A percentile compares a stretch with the other conserved stretches of the same genome.
Evolutionary conservation across 2,797 vertebrate species (phyloP).

Genomic region (Dryobates pubescens): DNA sequence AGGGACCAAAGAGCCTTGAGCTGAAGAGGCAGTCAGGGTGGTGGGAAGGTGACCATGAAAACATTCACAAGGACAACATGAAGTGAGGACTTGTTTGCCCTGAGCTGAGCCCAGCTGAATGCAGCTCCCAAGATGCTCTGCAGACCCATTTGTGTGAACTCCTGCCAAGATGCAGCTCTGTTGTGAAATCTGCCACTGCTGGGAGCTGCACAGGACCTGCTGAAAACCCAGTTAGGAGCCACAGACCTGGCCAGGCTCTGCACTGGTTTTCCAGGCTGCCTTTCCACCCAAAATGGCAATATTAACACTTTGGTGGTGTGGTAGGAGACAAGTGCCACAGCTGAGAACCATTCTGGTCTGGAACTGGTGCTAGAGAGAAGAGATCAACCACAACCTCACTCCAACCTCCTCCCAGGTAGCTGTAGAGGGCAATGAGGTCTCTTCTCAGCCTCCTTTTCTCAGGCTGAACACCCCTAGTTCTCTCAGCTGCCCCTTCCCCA

Average conservation of each 20-base stretch:
- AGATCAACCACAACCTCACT: too few relatives aligned
- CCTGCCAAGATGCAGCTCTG: neutral
- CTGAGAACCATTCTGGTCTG: neutral
- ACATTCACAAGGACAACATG: neutral
- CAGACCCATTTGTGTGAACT: neutral
- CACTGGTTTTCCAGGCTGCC: neutral
- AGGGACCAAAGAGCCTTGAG: neutral
- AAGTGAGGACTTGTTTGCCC: neutral
- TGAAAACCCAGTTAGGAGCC: neutral
- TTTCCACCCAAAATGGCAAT: neutral
- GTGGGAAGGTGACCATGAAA: neutral
- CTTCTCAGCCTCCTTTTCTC: too few relatives aligned
- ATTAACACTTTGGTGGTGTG: neutral
- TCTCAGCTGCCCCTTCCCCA: too few relatives aligned
- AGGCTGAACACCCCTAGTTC: too few relatives aligned
- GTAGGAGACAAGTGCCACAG: neutral
- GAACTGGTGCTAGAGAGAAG: neutral
- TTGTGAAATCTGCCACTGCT: neutral
- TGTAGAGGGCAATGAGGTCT: too few relatives aligned
- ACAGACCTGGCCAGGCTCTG: neutral
- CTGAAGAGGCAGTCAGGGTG: neutral
- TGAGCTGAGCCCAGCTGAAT: neutral
- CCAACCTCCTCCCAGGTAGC: too few relatives aligned
- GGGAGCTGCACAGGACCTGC: neutral
- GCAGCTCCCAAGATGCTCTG: neutral